These are phyloP conservation scores for Ectemnius cavifrons DNA, from an alignment of 2,888 invertebrate genomes.

Conservation along the genomic window DNA sequence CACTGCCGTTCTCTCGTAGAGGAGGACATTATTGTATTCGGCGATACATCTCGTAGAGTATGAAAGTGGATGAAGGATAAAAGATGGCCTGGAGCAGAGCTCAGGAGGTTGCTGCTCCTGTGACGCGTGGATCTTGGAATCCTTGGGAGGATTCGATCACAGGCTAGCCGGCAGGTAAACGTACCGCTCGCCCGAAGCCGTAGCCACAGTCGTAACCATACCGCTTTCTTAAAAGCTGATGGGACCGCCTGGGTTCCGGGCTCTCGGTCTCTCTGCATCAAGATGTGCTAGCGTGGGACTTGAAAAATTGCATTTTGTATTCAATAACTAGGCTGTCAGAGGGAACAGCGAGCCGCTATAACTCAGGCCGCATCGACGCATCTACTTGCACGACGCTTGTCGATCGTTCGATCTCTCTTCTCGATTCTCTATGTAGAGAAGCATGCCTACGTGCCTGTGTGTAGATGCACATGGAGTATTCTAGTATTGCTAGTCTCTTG, in stretches of 20 bases:
- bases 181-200: background rate
- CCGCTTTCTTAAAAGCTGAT: no score
- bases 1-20: no score
- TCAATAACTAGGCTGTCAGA: constrained; percentile 72
- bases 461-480: no score
- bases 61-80: constrained; percentile 38
- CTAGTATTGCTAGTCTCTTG: constrained; percentile 14
- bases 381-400: constrained; percentile 32
- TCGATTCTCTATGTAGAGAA: constrained; percentile 1
- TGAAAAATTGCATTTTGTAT: constrained; percentile 71
- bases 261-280: constrained; percentile 14
- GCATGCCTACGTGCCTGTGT: no score
- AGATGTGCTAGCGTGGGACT: constrained; percentile 49
- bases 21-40: constrained; percentile 45
- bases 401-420: constrained; percentile 58
- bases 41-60: constrained; percentile 38
- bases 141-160: constrained; percentile 54
- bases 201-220: background rate
- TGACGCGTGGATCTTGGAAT: constrained; percentile 43
- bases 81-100: no score
- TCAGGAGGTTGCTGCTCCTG: background rate
- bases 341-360: constrained; percentile 60
- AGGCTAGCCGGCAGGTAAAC: constrained; percentile 22
- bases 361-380: constrained; percentile 63
- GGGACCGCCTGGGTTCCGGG: constrained; percentile 19